Conservation (phyloP, 2,113 vertebrate genomes). For the Elephantulus edwardii region DNA sequence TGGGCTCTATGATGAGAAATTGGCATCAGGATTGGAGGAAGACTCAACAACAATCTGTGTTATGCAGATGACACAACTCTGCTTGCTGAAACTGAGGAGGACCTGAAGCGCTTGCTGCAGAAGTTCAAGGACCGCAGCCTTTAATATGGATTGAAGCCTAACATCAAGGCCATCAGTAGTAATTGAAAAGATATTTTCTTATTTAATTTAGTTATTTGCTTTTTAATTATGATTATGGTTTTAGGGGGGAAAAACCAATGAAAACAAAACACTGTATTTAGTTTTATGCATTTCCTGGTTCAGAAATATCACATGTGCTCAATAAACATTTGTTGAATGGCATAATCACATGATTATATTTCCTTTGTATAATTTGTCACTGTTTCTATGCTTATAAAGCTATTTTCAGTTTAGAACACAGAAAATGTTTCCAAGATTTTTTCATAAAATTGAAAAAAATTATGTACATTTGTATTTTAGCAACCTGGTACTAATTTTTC, state of each 20-base stretch:
- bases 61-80: too few species aligned
- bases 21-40: too few species aligned
- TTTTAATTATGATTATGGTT: neutral
- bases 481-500: neutral
- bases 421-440: conserved; percentile 21
- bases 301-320: neutral
- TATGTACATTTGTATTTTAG: neutral
- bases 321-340: conserved; percentile 11
- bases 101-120: too few species aligned
- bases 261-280: neutral
- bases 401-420: conserved; percentile 13
- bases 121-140: too few species aligned
- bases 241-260: neutral
- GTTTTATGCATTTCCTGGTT: neutral
- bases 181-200: neutral
- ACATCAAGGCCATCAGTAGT: too few species aligned
- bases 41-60: too few species aligned
- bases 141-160: too few species aligned
- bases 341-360: neutral
- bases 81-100: too few species aligned
- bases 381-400: conserved; percentile 14
- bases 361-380: neutral
- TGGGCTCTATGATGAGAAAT: too few species aligned
- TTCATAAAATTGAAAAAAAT: neutral
- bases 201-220: neutral